phyloP scores from a whole-genome alignment of 2,113 vertebrate genomes.

The Pithys albifrons region DNA sequence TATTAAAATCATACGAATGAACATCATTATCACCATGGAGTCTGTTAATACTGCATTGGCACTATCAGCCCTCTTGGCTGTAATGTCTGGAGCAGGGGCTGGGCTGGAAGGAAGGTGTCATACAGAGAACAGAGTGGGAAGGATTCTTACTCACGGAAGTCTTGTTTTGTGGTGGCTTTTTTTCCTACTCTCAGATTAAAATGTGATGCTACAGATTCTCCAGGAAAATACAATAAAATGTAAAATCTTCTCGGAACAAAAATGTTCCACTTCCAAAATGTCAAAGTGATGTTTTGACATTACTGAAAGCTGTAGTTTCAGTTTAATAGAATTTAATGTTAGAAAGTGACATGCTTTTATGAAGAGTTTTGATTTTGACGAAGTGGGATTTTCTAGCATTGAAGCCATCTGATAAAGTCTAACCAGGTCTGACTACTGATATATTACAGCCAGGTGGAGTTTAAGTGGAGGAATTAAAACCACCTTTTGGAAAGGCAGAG shows the following conservation, averaged over 20 bases:
- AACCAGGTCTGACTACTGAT: background rate
- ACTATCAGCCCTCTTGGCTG: background rate
- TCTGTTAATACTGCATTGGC: background rate
- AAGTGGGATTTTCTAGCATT: conserved; percentile 37
- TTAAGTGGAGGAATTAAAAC: background rate
- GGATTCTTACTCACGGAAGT: background rate
- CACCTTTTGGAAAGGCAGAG: background rate
- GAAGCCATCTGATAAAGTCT: conserved; percentile 17
- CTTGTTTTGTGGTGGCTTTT: background rate
- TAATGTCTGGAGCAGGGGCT: accelerated
- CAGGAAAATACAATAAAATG: conserved; percentile 25
- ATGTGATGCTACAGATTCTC: background rate
- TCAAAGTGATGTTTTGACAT: conserved; percentile 56
- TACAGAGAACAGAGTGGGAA: background rate
- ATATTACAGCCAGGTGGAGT: background rate
- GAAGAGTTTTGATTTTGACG: conserved; percentile 42
- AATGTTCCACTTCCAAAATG: conserved; percentile 22
- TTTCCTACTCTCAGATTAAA: background rate
- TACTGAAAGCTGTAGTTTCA: conserved; percentile 42
- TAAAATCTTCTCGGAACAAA: conserved; percentile 37
- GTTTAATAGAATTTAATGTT: conserved; percentile 37
- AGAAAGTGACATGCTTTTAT: conserved; percentile 29
- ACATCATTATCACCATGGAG: background rate
- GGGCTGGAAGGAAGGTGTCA: background rate
- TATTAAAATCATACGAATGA: background rate